Evolutionary conservation across 1,140 invertebrate genomes (phyloP).

Genomic region (Leptestheria dahalacensis): DNA sequence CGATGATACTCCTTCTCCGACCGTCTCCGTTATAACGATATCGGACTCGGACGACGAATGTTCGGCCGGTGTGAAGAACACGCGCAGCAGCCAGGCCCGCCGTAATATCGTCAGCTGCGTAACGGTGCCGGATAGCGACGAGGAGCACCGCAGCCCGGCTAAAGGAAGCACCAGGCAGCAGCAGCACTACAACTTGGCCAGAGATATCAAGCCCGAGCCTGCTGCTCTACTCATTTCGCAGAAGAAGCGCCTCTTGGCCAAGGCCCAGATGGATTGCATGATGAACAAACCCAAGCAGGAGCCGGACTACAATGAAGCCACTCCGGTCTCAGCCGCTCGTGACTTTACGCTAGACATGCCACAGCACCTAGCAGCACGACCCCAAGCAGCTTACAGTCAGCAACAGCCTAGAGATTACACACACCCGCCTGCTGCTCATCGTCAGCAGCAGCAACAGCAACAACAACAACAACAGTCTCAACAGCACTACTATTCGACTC

Average conservation of each 20-base stretch:
- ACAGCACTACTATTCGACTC: not conserved
- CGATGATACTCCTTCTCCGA: constrained; percentile 76
- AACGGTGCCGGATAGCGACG: constrained; percentile 65
- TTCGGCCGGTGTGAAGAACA: constrained; percentile 27
- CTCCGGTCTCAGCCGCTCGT: not conserved
- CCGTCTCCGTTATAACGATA: constrained; percentile 88
- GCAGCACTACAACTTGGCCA: constrained; percentile 14
- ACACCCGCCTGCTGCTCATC: constrained; percentile 46
- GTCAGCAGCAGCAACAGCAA: constrained; percentile 1
- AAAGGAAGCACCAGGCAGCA: constrained; percentile 21
- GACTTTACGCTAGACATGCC: not conserved
- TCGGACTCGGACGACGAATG: constrained; percentile 88
- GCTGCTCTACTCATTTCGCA: constrained; percentile 40
- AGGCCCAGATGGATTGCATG: constrained; percentile 69
- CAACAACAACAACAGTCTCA: not conserved
- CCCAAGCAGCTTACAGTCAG: too few species aligned
- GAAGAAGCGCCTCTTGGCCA: constrained; percentile 73
- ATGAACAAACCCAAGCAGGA: constrained; percentile 26
- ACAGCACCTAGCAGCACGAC: not conserved
- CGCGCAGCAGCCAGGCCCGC: constrained; percentile 22
- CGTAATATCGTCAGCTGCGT: constrained; percentile 35
- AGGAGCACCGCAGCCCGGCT: constrained; percentile 43
- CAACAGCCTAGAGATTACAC: constrained; percentile 33
- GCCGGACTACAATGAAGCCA: constrained; percentile 16
- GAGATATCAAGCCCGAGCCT: constrained; percentile 29